These are phyloP conservation scores for Thumatha senex DNA, from an alignment of 2,888 invertebrate species.

Conservation along the genomic window DNA sequence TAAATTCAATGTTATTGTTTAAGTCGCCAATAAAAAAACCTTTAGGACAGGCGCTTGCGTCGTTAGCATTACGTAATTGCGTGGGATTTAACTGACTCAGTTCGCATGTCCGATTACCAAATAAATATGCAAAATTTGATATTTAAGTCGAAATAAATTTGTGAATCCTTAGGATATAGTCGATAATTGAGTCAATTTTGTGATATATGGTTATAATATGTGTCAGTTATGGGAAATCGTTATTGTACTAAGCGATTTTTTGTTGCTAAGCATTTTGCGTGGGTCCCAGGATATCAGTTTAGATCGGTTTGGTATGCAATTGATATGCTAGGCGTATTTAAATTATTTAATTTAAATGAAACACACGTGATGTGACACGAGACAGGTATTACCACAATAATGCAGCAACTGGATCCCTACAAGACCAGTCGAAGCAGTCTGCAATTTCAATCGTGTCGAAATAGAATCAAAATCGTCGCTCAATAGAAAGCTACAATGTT, in stretches of 20 bases:
- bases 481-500: no score
- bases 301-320: slow-evolving; percentile 10
- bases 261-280: slow-evolving; percentile 27
- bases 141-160: slow-evolving; percentile 51
- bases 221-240: slow-evolving; percentile 31
- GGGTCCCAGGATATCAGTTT: slow-evolving; percentile 2
- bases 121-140: slow-evolving; percentile 64
- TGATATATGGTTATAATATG: slow-evolving; percentile 25
- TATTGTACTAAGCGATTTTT: slow-evolving; percentile 25
- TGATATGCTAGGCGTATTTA: slow-evolving; percentile 1
- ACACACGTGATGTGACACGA: background rate
- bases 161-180: slow-evolving; percentile 43
- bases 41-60: slow-evolving; percentile 13
- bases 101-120: slow-evolving; percentile 47
- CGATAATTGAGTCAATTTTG: slow-evolving; percentile 35
- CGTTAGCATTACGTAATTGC: slow-evolving; percentile 42
- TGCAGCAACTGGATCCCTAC: no score
- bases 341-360: slow-evolving; percentile 3
- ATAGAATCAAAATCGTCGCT: no score
- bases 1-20: background rate
- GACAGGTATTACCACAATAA: no score
- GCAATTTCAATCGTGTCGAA: no score
- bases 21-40: slow-evolving; percentile 2
- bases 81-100: slow-evolving; percentile 57
- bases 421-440: no score